Percentiles rank a stretch among this genome's conserved stretches.
Evolutionary conservation across 2,888 invertebrate species (phyloP).

Genomic region (Diogma glabrata): DNA sequence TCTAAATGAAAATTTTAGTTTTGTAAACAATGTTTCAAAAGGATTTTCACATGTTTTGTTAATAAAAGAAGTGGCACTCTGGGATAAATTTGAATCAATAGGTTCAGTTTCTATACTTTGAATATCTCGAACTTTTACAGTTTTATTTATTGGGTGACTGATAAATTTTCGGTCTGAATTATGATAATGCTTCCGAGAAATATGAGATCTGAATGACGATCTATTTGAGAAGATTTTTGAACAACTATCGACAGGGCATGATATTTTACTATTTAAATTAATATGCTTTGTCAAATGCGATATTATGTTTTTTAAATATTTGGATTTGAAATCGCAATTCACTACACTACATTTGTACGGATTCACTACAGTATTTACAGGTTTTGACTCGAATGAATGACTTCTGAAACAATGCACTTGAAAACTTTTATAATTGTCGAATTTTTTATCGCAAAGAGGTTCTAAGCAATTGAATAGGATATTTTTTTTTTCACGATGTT

Average conservation of each 20-base stretch:
- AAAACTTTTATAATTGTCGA: too few species aligned
- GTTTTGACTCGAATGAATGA: too few species aligned
- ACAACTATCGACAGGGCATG: background rate
- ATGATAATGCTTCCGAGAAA: conserved; percentile 10
- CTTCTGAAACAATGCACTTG: too few species aligned
- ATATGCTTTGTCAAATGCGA: conserved; percentile 3
- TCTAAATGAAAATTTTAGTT: background rate
- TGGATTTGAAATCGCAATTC: background rate
- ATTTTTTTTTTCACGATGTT: background rate
- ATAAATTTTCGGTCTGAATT: too few species aligned
- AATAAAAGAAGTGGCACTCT: background rate
- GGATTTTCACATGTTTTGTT: background rate
- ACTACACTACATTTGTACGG: background rate
- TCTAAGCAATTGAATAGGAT: background rate
- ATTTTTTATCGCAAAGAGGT: too few species aligned
- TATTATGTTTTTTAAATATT: background rate
- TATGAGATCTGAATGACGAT: conserved; percentile 9
- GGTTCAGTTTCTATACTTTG: background rate
- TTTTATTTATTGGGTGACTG: background rate
- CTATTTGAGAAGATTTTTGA: conserved; percentile 4
- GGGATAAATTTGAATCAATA: background rate
- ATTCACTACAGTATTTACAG: background rate
- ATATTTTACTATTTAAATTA: background rate
- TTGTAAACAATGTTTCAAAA: conserved; percentile 4
- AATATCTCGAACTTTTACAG: background rate